Conservation (phyloP, 1,140 invertebrate genomes). For the Calosoma granatense region DNA sequence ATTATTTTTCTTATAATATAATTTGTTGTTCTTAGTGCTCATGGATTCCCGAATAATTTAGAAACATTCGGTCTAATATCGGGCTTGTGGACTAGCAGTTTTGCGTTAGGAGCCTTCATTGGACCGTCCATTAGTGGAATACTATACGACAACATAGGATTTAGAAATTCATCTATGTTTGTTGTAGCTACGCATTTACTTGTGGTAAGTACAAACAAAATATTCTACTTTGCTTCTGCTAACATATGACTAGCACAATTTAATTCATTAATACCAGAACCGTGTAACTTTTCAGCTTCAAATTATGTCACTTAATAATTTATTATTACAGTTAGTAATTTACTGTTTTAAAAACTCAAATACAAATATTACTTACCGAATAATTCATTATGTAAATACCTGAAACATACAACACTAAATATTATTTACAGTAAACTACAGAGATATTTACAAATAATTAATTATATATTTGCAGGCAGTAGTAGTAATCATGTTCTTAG, state of each 20-base stretch:
- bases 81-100: constrained; percentile 75
- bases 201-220: constrained; percentile 48
- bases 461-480: constrained; percentile 9
- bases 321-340: too few relatives aligned
- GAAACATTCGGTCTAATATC: constrained; percentile 77
- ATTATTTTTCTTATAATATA: too few relatives aligned
- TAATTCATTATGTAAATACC: too few relatives aligned
- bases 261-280: too few relatives aligned
- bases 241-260: too few relatives aligned
- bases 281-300: too few relatives aligned
- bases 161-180: constrained; percentile 58
- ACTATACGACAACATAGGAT: constrained; percentile 62
- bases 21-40: constrained; percentile 42
- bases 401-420: too few relatives aligned
- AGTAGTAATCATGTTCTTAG: constrained; percentile 21
- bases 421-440: not conserved
- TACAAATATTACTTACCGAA: too few relatives aligned
- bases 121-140: constrained; percentile 69
- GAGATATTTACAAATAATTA: not conserved
- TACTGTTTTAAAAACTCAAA: too few relatives aligned
- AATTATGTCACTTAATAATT: too few relatives aligned
- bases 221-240: constrained; percentile 9
- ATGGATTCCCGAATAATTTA: constrained; percentile 67
- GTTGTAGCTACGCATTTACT: constrained; percentile 55
- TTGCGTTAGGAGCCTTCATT: constrained; percentile 76